Base-by-base conservation (phyloP, 2,797 vertebrate genomes). In the Acipenser transmontanus region DNA sequence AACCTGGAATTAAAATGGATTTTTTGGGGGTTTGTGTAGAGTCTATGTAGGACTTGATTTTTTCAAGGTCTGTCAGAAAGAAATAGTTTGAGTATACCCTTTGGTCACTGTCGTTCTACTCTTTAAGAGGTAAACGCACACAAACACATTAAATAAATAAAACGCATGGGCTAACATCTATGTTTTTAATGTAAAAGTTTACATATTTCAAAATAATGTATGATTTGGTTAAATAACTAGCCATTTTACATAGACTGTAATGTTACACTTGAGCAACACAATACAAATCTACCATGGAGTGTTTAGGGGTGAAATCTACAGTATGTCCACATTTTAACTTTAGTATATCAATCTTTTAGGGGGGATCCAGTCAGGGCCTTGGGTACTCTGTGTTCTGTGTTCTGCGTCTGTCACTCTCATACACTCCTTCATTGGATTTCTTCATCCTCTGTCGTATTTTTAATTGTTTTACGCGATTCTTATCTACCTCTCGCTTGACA, bases 31-130 rank as follows among this genome's bases (percentile, higher is more conserved):
- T n/a, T n/a, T n/a, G n/a, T n/a, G n/a, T n/a, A n/a, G 97, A 97
- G 82, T 99, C 97, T 0, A 99, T 97, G 66, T 99, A 99, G 1
- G 93, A 79, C 81, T 95, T 99, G 78, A 99, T 99, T 84, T 99
- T 99, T 85, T 98, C 97, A 87, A 99, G 83, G 86, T 99, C 97
- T 99, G 80, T 10, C 75, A 72, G 77, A 66, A 57, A 66, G 7
- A 54, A 50, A 64, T 13, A 47, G 7, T 1, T 47, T 14, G 49
- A 65, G 1, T 34, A 49, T 7, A 0, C 0, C 49, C 0, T 64
- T 7, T 12, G 59, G 10, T 6, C 4, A 34, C 34, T 34, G 34
- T 34, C 34, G 34, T 34, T 34, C 34, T 62, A 12, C 60, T 61
- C 60, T 17, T 17, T 51, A 66, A 62, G 47, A 13, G 9, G 49